phyloP scores from a whole-genome alignment of 2,113 vertebrate genomes.

The Seriola rivoliana region DNA sequence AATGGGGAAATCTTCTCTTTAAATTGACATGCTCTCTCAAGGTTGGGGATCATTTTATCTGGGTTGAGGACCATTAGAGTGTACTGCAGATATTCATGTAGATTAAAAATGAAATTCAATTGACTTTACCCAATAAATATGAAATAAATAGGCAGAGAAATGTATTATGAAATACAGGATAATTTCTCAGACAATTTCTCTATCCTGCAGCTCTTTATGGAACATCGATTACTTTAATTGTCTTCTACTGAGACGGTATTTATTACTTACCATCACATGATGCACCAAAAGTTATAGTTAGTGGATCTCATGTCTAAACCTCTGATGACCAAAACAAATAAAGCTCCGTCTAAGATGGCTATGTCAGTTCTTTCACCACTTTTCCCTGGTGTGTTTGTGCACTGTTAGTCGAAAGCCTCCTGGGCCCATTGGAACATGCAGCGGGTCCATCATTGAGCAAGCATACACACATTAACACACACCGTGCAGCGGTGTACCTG shows the following conservation, averaged over 20 bases:
- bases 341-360: background rate
- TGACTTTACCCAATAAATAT: background rate
- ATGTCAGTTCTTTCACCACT: slow-evolving; percentile 11
- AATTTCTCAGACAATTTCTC: slow-evolving; percentile 2
- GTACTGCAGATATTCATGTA: background rate
- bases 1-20: background rate
- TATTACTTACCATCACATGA: background rate
- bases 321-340: slow-evolving; percentile 8
- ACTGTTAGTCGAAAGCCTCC: slow-evolving; percentile 65
- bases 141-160: background rate
- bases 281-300: background rate
- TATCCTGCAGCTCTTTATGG: background rate
- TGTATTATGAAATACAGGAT: background rate
- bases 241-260: background rate
- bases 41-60: too few relatives aligned
- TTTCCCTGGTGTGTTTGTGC: slow-evolving; percentile 39
- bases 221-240: background rate
- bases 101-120: background rate
- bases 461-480: slow-evolving; percentile 74
- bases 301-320: background rate
- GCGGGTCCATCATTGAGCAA: slow-evolving; percentile 54
- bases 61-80: background rate
- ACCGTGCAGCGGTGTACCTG: slow-evolving; percentile 90
- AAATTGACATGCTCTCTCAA: background rate
- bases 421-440: slow-evolving; percentile 66